Base-by-base conservation (phyloP, 2,888 invertebrate genomes). In the Synanthedon tipuliformis region DNA sequence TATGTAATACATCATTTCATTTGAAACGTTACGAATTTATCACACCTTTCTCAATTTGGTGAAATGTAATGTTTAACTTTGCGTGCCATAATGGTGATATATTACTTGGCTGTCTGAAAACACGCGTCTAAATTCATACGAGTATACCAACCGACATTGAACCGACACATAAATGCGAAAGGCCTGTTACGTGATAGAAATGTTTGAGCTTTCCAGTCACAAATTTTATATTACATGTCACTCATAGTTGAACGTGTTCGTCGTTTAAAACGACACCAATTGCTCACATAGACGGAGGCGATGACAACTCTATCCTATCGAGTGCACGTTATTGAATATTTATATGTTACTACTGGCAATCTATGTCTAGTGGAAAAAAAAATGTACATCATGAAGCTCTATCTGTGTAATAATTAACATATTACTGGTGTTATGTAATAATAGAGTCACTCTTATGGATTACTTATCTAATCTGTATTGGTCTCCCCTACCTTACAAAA, bases 271-370 rank as follows among this genome's bases (percentile, higher is more conserved):
- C 50, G 50, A 45, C 34, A 51, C 51, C 16, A 15, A 51, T 15
- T 41, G 51, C 48, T 40, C 56, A 48, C 53, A 61, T 57, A 63
- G 65, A 61, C 64, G 65, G 61, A 56, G 55, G 56, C 52, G 56
- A 50, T 65, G 64, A 71, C 65, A 64, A 56, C 62, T 65, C 62
- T 56, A 65, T 71, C 63, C 60, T 61, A 63, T 61, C 50, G 57
- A 59, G 56, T 13, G 5, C 15, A 45, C n/a, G n/a, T 13, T 10
- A 15, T 45, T 45, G 13, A 45, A 45, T 45, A 45, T 45, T 45
- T 45, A 45, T 45, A 15, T 45, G 45, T 34, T 34, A 3, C 45
- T 5, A 45, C 45, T 45, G 41, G 13, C n/a, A 45, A 34, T 34
- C 2, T 34, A 34, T 34, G 34, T 34, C 34, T 10, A 2, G 34